These are phyloP conservation scores for Paracanthobrama guichenoti DNA, from an alignment of 2,113 vertebrate genomes.

Conservation along the genomic window DNA sequence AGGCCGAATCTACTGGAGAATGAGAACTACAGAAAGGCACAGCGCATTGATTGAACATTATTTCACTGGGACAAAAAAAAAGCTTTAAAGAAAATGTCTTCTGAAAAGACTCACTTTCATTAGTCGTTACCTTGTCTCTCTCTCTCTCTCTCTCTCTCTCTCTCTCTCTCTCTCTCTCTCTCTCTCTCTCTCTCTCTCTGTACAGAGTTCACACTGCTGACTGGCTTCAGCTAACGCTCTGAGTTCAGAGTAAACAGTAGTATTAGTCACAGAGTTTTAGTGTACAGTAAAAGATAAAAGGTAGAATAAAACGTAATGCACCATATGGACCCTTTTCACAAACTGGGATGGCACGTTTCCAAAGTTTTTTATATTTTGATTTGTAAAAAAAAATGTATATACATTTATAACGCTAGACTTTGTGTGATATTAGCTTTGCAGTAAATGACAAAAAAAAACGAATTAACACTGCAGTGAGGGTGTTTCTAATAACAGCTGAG, in stretches of 20 bases:
- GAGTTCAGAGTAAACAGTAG: conserved; percentile 42
- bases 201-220: not conserved
- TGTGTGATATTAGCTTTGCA: too few species aligned
- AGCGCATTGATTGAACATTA: conserved; percentile 24
- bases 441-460: too few species aligned
- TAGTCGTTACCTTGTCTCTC: not conserved
- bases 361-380: too few species aligned
- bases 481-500: too few species aligned
- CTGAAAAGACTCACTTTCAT: not conserved
- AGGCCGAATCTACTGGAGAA: conserved; percentile 19
- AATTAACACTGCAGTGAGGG: too few species aligned
- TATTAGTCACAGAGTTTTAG: conserved; percentile 32
- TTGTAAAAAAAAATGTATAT: too few species aligned
- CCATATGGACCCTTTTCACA: too few species aligned
- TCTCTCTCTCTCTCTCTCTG: not conserved
- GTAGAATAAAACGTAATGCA: not conserved
- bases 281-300: conserved; percentile 38
- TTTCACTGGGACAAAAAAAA: conserved; percentile 28
- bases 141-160: not conserved
- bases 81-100: conserved; percentile 9
- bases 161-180: not conserved
- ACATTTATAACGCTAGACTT: too few species aligned
- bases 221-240: not conserved
- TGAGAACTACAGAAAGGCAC: not conserved
- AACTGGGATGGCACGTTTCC: too few species aligned